phyloP scores from a whole-genome alignment of 2,888 invertebrate species.

The Disparrhopalites patrizii region DNA sequence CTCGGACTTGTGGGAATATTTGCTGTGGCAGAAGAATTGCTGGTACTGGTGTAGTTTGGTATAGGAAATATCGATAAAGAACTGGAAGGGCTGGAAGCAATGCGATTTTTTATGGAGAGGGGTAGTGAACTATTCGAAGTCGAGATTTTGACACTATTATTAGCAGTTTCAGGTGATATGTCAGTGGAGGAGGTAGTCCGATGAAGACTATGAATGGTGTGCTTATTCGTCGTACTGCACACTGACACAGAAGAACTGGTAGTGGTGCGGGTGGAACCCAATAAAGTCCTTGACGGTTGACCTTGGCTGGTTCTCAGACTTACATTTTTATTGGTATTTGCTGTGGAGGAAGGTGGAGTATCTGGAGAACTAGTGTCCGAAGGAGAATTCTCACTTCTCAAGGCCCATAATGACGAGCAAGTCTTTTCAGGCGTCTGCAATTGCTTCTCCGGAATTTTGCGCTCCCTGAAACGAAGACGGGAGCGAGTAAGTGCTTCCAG shows the following conservation, averaged over 20 bases:
- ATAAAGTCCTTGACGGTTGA: too few species aligned
- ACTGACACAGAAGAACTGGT: too few species aligned
- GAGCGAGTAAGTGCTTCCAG: slow-evolving; percentile 41
- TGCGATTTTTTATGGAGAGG: background rate
- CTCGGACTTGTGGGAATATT: background rate
- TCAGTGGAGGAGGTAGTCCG: too few species aligned
- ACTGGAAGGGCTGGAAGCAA: background rate
- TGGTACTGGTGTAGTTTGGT: background rate
- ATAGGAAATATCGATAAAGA: slow-evolving; percentile 7
- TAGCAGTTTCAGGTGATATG: too few species aligned
- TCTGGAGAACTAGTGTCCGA: background rate
- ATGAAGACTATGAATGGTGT: too few species aligned
- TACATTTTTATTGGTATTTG: background rate
- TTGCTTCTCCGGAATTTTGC: background rate
- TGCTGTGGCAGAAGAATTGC: background rate
- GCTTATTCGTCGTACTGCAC: too few species aligned
- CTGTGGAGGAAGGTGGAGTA: too few species aligned
- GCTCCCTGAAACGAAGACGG: slow-evolving; percentile 36
- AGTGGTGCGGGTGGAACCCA: too few species aligned
- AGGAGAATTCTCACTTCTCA: background rate
- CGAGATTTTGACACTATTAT: too few species aligned
- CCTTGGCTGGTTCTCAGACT: too few species aligned
- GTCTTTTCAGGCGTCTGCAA: background rate
- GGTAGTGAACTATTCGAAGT: background rate
- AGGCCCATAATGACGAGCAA: background rate